phyloP scores from a whole-genome alignment of 2,113 vertebrate genomes.

The Pachypanchax playfairii region DNA sequence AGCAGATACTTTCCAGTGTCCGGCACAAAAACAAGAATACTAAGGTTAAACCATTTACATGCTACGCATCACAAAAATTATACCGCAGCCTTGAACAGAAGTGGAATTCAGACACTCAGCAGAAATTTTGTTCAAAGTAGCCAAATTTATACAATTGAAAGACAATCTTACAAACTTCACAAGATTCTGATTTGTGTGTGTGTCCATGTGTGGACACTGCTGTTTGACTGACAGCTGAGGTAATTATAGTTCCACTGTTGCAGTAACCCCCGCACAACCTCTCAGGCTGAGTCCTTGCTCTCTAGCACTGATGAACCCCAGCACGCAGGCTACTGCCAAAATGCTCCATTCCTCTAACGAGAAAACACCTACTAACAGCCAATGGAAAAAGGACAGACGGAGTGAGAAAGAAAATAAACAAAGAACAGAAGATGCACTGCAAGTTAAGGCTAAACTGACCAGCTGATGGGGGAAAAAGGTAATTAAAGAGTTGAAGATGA shows the following conservation, averaged over 20 bases:
- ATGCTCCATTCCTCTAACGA: slow-evolving; percentile 31
- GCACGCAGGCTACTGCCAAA: slow-evolving; percentile 44
- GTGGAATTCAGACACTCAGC: background rate
- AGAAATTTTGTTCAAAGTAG: background rate
- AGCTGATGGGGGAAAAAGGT: background rate
- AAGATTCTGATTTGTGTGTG: slow-evolving; percentile 7
- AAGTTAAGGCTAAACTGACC: slow-evolving; percentile 2
- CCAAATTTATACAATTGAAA: slow-evolving; percentile 10
- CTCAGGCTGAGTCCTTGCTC: slow-evolving; percentile 58
- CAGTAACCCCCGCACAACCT: slow-evolving; percentile 65
- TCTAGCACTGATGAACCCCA: slow-evolving; percentile 45
- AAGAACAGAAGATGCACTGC: background rate
- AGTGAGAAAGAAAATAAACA: slow-evolving; percentile 8
- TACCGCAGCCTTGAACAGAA: slow-evolving; percentile 12
- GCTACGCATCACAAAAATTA: background rate
- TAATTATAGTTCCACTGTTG: slow-evolving; percentile 72
- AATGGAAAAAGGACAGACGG: background rate
- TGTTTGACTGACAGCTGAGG: slow-evolving; percentile 70
- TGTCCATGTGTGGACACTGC: slow-evolving; percentile 19
- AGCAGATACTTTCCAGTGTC: slow-evolving; percentile 1
- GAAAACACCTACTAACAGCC: slow-evolving; percentile 42
- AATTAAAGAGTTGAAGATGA: slow-evolving; percentile 34
- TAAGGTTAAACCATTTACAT: slow-evolving; percentile 12
- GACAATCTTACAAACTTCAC: slow-evolving; percentile 17
- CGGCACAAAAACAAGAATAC: slow-evolving; percentile 12